Conservation (phyloP, 2,797 vertebrate species). For the Trematomus bernacchii region DNA sequence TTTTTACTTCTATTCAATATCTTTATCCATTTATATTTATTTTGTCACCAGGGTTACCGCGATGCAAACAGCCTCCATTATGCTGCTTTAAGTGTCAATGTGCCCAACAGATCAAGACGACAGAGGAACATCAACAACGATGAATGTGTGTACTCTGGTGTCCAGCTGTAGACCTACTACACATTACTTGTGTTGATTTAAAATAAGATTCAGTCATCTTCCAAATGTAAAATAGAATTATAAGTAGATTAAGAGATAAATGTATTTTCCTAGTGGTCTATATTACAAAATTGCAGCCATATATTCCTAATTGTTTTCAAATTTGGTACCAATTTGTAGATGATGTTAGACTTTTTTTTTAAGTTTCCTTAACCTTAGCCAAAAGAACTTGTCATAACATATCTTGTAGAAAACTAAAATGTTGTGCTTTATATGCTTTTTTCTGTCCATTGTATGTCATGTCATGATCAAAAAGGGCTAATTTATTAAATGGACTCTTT, state of each 20-base stretch:
- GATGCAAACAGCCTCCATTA: conserved; percentile 19
- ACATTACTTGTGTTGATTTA: background rate
- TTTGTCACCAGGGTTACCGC: conserved; percentile 5
- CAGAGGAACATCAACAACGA: background rate
- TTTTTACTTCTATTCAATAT: background rate
- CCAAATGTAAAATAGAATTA: background rate
- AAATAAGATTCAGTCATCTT: background rate
- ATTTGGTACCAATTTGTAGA: too few species aligned
- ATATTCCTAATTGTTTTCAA: too few species aligned
- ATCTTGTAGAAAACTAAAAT: too few species aligned
- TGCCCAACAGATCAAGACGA: background rate
- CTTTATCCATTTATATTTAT: background rate
- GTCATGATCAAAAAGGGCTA: background rate
- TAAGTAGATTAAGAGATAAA: background rate
- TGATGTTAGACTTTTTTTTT: too few species aligned
- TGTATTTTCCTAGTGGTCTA: too few species aligned
- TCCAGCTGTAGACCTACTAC: conserved; percentile 13
- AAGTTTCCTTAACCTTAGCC: too few species aligned
- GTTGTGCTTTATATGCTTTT: background rate
- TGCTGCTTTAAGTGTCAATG: conserved; percentile 18
- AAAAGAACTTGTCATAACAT: too few species aligned
- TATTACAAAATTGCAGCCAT: background rate
- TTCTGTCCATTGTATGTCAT: background rate
- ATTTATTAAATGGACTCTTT: background rate
- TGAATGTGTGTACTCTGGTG: conserved; percentile 25